These are phyloP conservation scores for Macroglossus sobrinus DNA, from an alignment of 2,113 vertebrate genomes.

Conservation along the genomic window DNA sequence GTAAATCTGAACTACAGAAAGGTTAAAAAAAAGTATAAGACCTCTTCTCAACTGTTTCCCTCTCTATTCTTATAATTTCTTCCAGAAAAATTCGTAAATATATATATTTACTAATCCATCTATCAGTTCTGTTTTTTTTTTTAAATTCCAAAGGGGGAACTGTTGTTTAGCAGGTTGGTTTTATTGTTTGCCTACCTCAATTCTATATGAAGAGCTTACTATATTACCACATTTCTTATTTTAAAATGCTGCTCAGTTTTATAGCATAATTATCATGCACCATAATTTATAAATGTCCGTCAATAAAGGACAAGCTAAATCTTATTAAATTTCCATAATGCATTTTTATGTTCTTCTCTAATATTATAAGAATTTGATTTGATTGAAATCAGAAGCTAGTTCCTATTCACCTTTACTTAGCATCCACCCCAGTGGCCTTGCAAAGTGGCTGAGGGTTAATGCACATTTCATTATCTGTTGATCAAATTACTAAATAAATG, in stretches of 20 bases:
- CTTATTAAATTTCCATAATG: conserved; percentile 31
- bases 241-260: neutral
- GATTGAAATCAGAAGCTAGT: neutral
- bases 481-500: conserved; percentile 23
- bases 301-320: neutral
- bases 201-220: neutral
- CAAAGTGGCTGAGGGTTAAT: neutral
- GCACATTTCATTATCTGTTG: neutral
- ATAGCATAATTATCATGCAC: neutral
- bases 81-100: neutral
- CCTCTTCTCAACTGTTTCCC: neutral
- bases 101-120: neutral
- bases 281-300: conserved; percentile 34
- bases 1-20: neutral
- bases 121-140: neutral
- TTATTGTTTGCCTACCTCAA: neutral
- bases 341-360: neutral
- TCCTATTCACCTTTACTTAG: neutral
- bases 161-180: neutral
- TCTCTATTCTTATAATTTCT: neutral
- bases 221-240: neutral
- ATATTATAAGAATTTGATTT: neutral
- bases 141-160: neutral
- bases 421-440: neutral
- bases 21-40: neutral